Percentiles rank a stretch among this genome's conserved stretches.
Evolutionary conservation across 2,113 vertebrate genomes (phyloP).

Genomic region (Mus spicilegus): DNA sequence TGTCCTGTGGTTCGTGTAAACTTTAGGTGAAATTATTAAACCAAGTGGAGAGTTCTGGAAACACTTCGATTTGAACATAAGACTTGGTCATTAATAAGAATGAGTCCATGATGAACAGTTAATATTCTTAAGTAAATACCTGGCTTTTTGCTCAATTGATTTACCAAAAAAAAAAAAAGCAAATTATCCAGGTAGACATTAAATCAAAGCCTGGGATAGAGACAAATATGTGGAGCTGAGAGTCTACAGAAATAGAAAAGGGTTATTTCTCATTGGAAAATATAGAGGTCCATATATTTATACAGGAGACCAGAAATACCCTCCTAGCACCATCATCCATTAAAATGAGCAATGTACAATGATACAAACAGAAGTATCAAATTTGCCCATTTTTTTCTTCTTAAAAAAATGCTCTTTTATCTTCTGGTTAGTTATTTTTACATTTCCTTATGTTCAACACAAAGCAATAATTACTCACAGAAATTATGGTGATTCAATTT

Average conservation of each 20-base stretch:
- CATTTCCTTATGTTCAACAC: neutral
- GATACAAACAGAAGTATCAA: neutral
- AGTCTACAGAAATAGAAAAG: neutral
- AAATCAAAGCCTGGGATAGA: neutral
- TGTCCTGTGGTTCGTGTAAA: no score
- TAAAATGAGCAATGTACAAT: neutral
- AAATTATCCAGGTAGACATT: neutral
- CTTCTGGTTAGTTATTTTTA: slow-evolving; percentile 33
- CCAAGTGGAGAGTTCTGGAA: neutral
- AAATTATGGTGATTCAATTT: slow-evolving; percentile 38
- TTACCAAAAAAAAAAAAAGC: neutral
- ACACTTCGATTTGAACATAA: neutral
- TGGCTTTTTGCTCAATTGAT: neutral
- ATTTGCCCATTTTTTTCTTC: neutral
- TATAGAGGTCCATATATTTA: neutral
- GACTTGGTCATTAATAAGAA: neutral
- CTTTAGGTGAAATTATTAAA: neutral
- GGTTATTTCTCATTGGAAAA: neutral
- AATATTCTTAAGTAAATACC: neutral
- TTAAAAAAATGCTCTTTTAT: neutral
- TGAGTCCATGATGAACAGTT: neutral
- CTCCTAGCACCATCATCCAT: neutral
- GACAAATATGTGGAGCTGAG: neutral
- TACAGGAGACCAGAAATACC: neutral
- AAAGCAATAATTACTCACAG: slow-evolving; percentile 14